Evolutionary conservation across 1,140 invertebrate species (phyloP).

Genomic region (Nasonia longicornis): DNA sequence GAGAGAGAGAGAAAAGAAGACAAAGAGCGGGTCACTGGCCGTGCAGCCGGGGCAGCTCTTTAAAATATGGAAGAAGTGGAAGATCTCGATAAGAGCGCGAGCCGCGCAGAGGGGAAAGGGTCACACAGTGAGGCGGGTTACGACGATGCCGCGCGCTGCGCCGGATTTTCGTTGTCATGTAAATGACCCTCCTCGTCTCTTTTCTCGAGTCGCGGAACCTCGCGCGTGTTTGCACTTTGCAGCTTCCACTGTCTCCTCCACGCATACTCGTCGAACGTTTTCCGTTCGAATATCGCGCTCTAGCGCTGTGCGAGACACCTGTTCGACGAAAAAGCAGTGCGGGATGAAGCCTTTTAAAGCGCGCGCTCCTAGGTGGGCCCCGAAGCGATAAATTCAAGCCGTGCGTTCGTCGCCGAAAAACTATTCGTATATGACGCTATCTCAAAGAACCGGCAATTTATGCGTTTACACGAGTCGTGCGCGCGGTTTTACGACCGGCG

Average conservation of each 20-base stretch:
- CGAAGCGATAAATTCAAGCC: slow-evolving; percentile 55
- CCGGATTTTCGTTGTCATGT: slow-evolving; percentile 66
- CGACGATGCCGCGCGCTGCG: slow-evolving; percentile 39
- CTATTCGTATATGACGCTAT: slow-evolving; percentile 59
- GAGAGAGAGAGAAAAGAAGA: slow-evolving; percentile 36
- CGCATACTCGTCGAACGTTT: background rate
- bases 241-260: slow-evolving; percentile 10
- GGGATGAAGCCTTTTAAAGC: slow-evolving; percentile 39
- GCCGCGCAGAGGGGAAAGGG: slow-evolving; percentile 44
- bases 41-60: slow-evolving; percentile 50
- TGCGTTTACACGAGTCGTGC: slow-evolving; percentile 61
- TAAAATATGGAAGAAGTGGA: slow-evolving; percentile 68
- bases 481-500: slow-evolving; percentile 54
- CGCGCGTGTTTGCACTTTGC: background rate
- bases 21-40: slow-evolving; percentile 62
- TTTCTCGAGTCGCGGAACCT: background rate
- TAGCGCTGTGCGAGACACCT: too few relatives aligned
- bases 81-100: slow-evolving; percentile 62
- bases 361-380: slow-evolving; percentile 55
- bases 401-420: slow-evolving; percentile 53
- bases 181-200: slow-evolving; percentile 62
- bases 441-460: slow-evolving; percentile 62
- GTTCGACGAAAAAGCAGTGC: background rate
- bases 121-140: slow-evolving; percentile 59
- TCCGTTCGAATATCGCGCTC: too few relatives aligned